Evolutionary conservation across 2,888 invertebrate genomes (phyloP).

Genomic region (Coremacera marginata): DNA sequence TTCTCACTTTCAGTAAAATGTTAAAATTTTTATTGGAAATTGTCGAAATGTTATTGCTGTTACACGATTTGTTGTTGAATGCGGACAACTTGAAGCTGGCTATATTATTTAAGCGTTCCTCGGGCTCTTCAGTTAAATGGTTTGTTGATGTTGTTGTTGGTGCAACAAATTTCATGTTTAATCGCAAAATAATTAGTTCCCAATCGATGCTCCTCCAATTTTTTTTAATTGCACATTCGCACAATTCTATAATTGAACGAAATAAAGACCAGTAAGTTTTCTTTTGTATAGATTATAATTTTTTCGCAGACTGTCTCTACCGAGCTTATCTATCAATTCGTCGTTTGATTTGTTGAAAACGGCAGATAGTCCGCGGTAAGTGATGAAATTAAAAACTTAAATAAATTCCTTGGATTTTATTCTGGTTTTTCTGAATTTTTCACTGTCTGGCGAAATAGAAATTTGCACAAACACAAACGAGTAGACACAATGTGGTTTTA

Average conservation of each 20-base stretch:
- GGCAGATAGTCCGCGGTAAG: constrained; percentile 32
- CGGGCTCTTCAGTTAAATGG: constrained; percentile 42
- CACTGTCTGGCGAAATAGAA: constrained; percentile 45
- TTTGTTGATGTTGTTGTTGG: constrained; percentile 55
- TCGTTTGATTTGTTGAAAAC: constrained; percentile 25
- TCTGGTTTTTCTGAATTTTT: constrained; percentile 28
- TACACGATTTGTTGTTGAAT: constrained; percentile 48
- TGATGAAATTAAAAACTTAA: constrained; percentile 37
- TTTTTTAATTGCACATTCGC: constrained; percentile 33
- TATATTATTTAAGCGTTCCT: constrained; percentile 56
- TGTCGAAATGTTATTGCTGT: constrained; percentile 40
- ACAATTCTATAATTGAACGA: constrained; percentile 17
- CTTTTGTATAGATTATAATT: constrained; percentile 38
- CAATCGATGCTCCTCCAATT: constrained; percentile 36
- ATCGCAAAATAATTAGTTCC: constrained; percentile 51
- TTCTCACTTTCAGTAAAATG: constrained; percentile 49
- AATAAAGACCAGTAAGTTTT: constrained; percentile 41
- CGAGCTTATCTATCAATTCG: constrained; percentile 26
- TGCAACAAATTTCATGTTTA: constrained; percentile 70
- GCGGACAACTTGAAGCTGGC: constrained; percentile 49
- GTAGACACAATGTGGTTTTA: constrained; percentile 41
- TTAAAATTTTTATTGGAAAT: constrained; percentile 26
- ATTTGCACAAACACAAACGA: constrained; percentile 40
- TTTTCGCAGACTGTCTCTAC: constrained; percentile 12
- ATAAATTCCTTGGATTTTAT: constrained; percentile 34